phyloP scores from a whole-genome alignment of 2,888 invertebrate species.

The Chrysolina oricalcia region DNA sequence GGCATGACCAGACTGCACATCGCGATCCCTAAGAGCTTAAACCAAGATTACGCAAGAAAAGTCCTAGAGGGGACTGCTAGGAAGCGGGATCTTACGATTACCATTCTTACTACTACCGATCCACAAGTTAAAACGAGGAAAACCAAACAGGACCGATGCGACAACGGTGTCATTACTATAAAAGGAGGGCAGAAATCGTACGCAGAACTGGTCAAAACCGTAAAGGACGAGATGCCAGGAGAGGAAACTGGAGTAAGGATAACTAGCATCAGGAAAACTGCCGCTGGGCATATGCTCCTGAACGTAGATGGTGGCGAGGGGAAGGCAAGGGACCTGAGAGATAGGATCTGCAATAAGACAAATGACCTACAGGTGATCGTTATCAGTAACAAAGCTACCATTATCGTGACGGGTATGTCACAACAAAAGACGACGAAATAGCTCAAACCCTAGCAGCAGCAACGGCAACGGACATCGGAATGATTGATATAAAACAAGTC shows the following conservation, averaged over 20 bases:
- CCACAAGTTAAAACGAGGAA: neutral
- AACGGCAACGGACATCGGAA: too few relatives aligned
- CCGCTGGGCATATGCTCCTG: neutral
- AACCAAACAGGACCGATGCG: neutral
- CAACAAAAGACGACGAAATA: too few relatives aligned
- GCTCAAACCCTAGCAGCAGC: too few relatives aligned
- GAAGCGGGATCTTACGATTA: neutral
- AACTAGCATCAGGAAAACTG: neutral
- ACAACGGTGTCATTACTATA: neutral
- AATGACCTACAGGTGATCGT: neutral
- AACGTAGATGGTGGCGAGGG: neutral
- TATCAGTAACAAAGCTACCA: neutral
- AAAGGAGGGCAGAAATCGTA: too few relatives aligned
- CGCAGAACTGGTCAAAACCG: neutral
- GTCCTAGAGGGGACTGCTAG: constrained; percentile 1
- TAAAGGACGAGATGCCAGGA: neutral
- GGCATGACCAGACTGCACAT: neutral
- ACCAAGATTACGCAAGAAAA: neutral
- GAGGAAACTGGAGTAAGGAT: neutral
- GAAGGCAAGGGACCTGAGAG: neutral
- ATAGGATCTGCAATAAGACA: neutral
- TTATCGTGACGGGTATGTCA: too few relatives aligned
- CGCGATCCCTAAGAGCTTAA: neutral
- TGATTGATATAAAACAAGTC: too few relatives aligned
- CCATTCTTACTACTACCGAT: neutral